Conservation (phyloP, 2,888 invertebrate species). For the Eupithecia abbreviata region DNA sequence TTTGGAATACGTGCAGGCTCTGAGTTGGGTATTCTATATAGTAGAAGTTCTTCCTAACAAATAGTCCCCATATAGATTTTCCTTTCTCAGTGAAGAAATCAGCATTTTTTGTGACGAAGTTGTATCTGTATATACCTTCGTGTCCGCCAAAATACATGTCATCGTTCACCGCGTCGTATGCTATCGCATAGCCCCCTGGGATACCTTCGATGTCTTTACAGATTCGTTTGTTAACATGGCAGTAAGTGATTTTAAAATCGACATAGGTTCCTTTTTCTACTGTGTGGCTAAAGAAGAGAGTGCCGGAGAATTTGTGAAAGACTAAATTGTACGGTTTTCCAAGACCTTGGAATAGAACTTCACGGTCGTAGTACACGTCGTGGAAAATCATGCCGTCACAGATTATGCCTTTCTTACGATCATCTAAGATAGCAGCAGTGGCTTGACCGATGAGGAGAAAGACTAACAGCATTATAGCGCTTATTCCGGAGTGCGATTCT, state of each 20-base stretch:
- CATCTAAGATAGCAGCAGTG: slow-evolving; percentile 11
- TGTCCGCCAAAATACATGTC: slow-evolving; percentile 75
- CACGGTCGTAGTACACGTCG: slow-evolving; percentile 64
- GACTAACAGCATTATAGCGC: neutral
- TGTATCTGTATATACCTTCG: slow-evolving; percentile 75
- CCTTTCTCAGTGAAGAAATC: slow-evolving; percentile 71
- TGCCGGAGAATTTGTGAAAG: slow-evolving; percentile 67
- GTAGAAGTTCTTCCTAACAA: slow-evolving; percentile 68
- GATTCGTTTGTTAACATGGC: slow-evolving; percentile 56
- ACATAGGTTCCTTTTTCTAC: slow-evolving; percentile 57
- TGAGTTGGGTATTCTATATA: slow-evolving; percentile 74
- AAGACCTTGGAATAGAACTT: slow-evolving; percentile 56
- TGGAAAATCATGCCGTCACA: slow-evolving; percentile 70
- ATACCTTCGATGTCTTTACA: slow-evolving; percentile 60
- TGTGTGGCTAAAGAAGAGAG: slow-evolving; percentile 72
- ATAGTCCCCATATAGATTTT: slow-evolving; percentile 71
- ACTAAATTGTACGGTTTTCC: slow-evolving; percentile 69
- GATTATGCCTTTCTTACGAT: slow-evolving; percentile 38
- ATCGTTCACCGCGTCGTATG: slow-evolving; percentile 71
- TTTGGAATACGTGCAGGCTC: slow-evolving; percentile 62
- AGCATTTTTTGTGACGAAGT: slow-evolving; percentile 64
- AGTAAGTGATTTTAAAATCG: slow-evolving; percentile 67
- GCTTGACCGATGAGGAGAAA: neutral
- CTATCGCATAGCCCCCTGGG: slow-evolving; percentile 71
- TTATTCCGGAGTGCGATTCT: neutral